Evolutionary conservation across 2,113 vertebrate species (phyloP).

Genomic region (Halcyon senegalensis): DNA sequence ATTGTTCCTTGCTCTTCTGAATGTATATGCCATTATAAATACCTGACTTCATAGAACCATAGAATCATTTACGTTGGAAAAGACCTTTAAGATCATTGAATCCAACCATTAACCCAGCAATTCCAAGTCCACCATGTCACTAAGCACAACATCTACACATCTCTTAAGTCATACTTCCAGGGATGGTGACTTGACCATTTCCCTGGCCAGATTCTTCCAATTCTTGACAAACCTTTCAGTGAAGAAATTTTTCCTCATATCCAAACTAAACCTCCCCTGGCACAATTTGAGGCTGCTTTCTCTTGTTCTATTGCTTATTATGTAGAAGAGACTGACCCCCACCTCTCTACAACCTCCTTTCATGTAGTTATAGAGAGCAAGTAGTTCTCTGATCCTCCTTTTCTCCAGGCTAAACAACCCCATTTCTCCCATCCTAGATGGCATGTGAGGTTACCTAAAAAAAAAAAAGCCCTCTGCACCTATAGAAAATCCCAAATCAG

Average conservation of each 20-base stretch:
- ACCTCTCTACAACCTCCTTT: neutral
- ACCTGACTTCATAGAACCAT: neutral
- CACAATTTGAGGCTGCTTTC: neutral
- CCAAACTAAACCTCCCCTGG: neutral
- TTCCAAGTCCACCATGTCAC: neutral
- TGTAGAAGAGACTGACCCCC: neutral
- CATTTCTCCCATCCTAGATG: neutral
- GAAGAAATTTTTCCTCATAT: neutral
- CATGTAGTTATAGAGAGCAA: neutral
- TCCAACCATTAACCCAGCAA: neutral
- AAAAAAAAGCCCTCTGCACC: neutral
- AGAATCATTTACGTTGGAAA: neutral
- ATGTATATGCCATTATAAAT: neutral
- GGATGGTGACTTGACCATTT: neutral
- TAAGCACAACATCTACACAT: neutral
- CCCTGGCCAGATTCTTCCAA: neutral
- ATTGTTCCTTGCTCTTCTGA: neutral
- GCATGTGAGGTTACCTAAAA: neutral
- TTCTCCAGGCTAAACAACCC: neutral
- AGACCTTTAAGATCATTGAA: neutral
- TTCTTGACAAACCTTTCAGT: neutral
- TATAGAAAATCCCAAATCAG: neutral
- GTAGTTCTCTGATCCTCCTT: neutral
- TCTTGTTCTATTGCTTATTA: neutral
- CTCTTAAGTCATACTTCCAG: neutral